These are phyloP conservation scores for Pristionchus mayeri DNA, from an alignment of 2,888 invertebrate genomes.

Conservation along the genomic window DNA sequence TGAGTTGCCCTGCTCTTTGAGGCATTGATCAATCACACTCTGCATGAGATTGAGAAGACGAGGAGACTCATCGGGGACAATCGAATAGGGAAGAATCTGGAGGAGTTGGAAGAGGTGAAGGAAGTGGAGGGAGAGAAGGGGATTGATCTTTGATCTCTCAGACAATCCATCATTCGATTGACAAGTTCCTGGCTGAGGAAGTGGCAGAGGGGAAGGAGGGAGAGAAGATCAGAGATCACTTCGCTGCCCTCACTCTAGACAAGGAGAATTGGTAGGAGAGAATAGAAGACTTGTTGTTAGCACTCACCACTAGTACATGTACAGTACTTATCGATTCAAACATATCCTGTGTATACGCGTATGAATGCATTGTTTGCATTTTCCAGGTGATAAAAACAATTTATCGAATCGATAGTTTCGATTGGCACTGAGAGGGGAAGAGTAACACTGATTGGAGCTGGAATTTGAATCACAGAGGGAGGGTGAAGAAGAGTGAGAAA, in stretches of 20 bases:
- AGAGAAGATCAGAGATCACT: neutral
- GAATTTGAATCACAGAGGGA: slow-evolving; percentile 36
- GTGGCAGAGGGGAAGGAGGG: neutral
- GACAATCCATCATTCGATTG: neutral
- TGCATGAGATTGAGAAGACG: neutral
- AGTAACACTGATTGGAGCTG: slow-evolving; percentile 37
- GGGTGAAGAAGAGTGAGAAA: slow-evolving; percentile 8
- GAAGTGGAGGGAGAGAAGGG: too few species aligned
- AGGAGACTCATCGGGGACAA: too few species aligned
- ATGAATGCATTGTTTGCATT: neutral
- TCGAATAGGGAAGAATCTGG: neutral
- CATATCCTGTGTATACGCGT: neutral
- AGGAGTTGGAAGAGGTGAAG: neutral
- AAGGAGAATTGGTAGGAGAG: neutral
- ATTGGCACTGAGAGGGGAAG: slow-evolving; percentile 29
- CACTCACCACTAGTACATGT: neutral
- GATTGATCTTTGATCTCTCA: neutral
- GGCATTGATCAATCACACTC: neutral
- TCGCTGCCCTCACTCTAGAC: neutral
- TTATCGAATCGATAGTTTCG: slow-evolving; percentile 35
- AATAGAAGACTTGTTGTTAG: neutral
- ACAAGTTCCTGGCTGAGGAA: neutral
- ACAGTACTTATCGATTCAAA: neutral
- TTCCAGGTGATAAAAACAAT: neutral
- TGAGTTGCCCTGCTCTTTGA: neutral